Evolutionary conservation across 2,113 vertebrate genomes (phyloP), one percentile per base, ranked within the genome.

Genomic region (Atrichornis clamosus): DNA sequence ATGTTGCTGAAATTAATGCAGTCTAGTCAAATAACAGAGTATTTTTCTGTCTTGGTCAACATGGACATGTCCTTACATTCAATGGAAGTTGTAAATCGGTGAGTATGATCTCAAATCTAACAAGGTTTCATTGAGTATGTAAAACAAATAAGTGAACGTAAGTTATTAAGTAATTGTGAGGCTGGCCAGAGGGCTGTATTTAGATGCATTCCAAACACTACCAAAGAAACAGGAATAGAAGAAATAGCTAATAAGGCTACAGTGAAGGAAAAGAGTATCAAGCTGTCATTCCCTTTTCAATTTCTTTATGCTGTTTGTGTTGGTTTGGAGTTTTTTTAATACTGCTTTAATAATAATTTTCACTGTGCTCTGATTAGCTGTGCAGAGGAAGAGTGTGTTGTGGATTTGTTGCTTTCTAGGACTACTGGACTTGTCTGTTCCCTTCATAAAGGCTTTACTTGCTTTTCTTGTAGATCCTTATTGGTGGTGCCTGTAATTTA

Each of bases 51-150:
- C 60, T 98, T 99, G 86, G 99, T 99, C 91, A 99, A 99, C 94
- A 99, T 99, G 99, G 99, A 99, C 97, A 99, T 99, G 99, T 99
- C 99, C 2, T 98, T 99, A 63, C 99, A 99, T 98, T 99, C 99
- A 52, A 99, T 99, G 99, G 99, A 99, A 98, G 99, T 99, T 64
- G 99, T 99, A 76, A 99, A 99, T 98, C 98, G 99, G 99, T 99
- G 91, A 97, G 98, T 97, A 56, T 2, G 3, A 13, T 10, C 49
- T 73, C 41, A 67, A 35, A 39, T 44, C 24, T 55, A 33, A 15
- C 27, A 10, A 65, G 27, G 42, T 44, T 85, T 76, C 11, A 5
- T 47, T 32, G 24, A 52, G 19, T 20, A n/a, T 41, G n/a, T 91
- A 32, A 91, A 87, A 62, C n/a, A 35, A 72, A 21, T 37, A 47